These are phyloP conservation scores for Petrocephalus zakoni DNA, from an alignment of 2,113 vertebrate species.

Conservation along the genomic window DNA sequence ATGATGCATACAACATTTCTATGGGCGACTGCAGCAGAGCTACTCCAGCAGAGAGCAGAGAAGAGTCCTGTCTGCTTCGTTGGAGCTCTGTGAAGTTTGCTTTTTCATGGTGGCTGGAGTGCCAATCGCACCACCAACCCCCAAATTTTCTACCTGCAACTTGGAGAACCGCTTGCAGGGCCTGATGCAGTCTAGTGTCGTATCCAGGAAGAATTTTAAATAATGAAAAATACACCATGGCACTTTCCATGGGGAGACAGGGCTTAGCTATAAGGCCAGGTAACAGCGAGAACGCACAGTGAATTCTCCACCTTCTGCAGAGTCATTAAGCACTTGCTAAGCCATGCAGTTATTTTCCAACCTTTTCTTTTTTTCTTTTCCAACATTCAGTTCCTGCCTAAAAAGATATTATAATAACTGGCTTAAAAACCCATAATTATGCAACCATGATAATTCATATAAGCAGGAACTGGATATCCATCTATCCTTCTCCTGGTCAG, in stretches of 20 bases:
- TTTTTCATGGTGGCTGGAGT: too few relatives aligned
- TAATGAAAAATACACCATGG: not conserved
- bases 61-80: too few relatives aligned
- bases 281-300: not conserved
- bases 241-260: not conserved
- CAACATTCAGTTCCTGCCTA: not conserved
- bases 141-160: too few relatives aligned
- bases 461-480: not conserved
- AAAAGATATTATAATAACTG: not conserved
- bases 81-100: too few relatives aligned
- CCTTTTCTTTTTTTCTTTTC: not conserved
- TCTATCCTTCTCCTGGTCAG: not conserved
- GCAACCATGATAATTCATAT: not conserved
- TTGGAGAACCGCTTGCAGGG: too few relatives aligned
- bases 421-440: not conserved
- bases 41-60: too few relatives aligned
- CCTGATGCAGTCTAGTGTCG: too few relatives aligned
- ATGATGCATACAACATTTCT: too few relatives aligned
- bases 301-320: not conserved
- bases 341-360: not conserved
- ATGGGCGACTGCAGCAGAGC: too few relatives aligned
- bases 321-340: not conserved
- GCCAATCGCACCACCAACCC: too few relatives aligned
- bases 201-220: not conserved
- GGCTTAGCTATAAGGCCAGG: not conserved